A percentile compares a stretch with the other conserved stretches of the same genome.
Conservation (phyloP, 53 echinoderm and acorn worm species). For the Luidia sarsii region DNA sequence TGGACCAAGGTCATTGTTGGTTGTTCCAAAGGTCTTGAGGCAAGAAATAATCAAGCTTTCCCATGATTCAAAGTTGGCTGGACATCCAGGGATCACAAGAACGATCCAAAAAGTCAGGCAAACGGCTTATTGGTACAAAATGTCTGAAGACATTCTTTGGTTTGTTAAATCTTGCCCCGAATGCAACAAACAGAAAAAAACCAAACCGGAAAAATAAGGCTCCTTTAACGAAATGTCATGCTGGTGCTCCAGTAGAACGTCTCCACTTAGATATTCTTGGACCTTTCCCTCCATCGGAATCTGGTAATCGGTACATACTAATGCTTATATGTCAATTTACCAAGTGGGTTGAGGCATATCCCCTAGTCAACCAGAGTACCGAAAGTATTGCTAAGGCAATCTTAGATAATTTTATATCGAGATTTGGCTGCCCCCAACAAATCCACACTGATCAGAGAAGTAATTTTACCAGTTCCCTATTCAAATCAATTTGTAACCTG, state of each 20-base stretch:
- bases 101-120: slow-evolving; percentile 16
- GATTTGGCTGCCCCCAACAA: slow-evolving; percentile 50
- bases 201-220: slow-evolving; percentile 28
- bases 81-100: slow-evolving; percentile 16
- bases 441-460: slow-evolving; percentile 72
- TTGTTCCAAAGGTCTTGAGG: not conserved
- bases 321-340: no score
- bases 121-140: slow-evolving; percentile 21
- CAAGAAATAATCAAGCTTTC: not conserved
- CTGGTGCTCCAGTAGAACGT: not conserved
- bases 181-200: slow-evolving; percentile 7
- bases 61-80: slow-evolving; percentile 27
- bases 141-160: not conserved
- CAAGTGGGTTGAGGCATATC: no score
- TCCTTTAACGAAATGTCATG: not conserved
- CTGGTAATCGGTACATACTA: slow-evolving; percentile 31
- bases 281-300: not conserved
- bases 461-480: slow-evolving; percentile 58
- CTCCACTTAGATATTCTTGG: not conserved
- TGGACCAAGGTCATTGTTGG: not conserved
- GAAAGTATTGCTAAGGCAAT: slow-evolving; percentile 30
- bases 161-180: slow-evolving; percentile 30
- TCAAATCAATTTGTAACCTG: slow-evolving; percentile 49
- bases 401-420: slow-evolving; percentile 61
- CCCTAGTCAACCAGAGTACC: slow-evolving; percentile 51